phyloP scores from a whole-genome alignment of 2,888 invertebrate species.

The Lissonota sp. region DNA sequence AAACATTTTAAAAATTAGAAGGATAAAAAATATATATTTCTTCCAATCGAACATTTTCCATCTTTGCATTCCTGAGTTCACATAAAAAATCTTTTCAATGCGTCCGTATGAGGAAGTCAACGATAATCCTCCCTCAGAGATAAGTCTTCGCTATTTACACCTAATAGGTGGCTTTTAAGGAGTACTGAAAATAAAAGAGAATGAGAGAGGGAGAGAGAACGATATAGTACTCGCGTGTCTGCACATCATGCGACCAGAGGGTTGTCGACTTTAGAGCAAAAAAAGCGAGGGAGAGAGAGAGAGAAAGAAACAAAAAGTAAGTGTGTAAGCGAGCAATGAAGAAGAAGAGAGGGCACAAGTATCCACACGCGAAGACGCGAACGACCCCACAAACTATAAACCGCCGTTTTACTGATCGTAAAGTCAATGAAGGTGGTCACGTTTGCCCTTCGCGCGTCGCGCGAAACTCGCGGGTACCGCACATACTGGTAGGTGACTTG shows the following conservation, averaged over 20 bases:
- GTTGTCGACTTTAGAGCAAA: conserved; percentile 21
- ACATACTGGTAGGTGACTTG: conserved; percentile 38
- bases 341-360: conserved; percentile 55
- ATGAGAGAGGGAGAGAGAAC: conserved; percentile 39
- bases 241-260: conserved; percentile 48
- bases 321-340: conserved; percentile 47
- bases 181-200: conserved; percentile 23
- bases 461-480: conserved; percentile 56
- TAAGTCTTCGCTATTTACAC: conserved; percentile 59
- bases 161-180: conserved; percentile 58
- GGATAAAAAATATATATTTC: no score
- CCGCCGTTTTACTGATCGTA: conserved; percentile 81
- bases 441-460: conserved; percentile 79
- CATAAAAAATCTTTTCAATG: no score
- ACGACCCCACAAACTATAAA: conserved; percentile 79
- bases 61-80: no score
- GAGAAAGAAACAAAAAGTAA: conserved; percentile 46
- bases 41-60: no score
- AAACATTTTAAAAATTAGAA: no score
- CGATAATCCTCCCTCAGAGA: conserved; percentile 17
- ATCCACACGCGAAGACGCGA: conserved; percentile 71
- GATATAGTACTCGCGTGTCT: conserved; percentile 53
- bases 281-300: conserved; percentile 48
- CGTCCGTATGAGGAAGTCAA: neutral
- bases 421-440: conserved; percentile 81